phyloP scores from a whole-genome alignment of 2,888 invertebrate species.

The Luffia ferchaultella region DNA sequence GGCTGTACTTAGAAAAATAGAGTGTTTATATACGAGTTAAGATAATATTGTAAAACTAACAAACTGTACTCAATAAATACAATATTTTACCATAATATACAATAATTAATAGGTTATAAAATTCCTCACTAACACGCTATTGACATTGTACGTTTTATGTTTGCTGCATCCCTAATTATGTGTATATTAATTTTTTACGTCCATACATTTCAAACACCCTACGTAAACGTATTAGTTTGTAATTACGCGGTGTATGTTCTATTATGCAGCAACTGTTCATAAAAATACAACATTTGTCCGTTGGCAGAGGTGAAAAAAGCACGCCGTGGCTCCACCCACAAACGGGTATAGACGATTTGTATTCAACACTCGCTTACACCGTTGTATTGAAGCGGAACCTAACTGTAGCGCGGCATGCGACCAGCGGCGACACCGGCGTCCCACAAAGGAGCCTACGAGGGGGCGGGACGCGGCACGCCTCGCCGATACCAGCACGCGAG shows the following conservation, averaged over 20 bases:
- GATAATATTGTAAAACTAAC: too few species aligned
- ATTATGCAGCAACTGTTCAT: slow-evolving; percentile 31
- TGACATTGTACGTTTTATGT: too few species aligned
- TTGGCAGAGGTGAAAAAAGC: slow-evolving; percentile 33
- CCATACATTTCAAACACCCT: too few species aligned
- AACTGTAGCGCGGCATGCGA: slow-evolving; percentile 35
- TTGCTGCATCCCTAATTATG: too few species aligned
- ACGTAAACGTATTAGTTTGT: slow-evolving; percentile 11
- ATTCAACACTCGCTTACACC: slow-evolving; percentile 23
- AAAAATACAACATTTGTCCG: neutral
- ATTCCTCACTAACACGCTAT: too few species aligned
- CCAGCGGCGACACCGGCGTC: slow-evolving; percentile 13
- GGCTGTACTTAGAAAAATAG: too few species aligned
- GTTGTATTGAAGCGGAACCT: slow-evolving; percentile 25
- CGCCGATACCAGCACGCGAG: slow-evolving; percentile 25
- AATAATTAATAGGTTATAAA: too few species aligned
- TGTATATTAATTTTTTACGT: too few species aligned
- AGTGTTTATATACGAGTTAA: too few species aligned
- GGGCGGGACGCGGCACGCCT: slow-evolving; percentile 40
- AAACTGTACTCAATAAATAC: too few species aligned
- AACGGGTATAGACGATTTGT: slow-evolving; percentile 25
- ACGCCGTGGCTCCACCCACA: slow-evolving; percentile 26
- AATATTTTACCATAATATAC: too few species aligned
- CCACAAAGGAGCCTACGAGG: slow-evolving; percentile 20
- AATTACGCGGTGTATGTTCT: slow-evolving; percentile 27